Percentiles rank a stretch among this genome's conserved stretches.
These are phyloP conservation scores for Panthera uncia DNA, from an alignment of 2,113 vertebrate genomes.

Conservation along the genomic window DNA sequence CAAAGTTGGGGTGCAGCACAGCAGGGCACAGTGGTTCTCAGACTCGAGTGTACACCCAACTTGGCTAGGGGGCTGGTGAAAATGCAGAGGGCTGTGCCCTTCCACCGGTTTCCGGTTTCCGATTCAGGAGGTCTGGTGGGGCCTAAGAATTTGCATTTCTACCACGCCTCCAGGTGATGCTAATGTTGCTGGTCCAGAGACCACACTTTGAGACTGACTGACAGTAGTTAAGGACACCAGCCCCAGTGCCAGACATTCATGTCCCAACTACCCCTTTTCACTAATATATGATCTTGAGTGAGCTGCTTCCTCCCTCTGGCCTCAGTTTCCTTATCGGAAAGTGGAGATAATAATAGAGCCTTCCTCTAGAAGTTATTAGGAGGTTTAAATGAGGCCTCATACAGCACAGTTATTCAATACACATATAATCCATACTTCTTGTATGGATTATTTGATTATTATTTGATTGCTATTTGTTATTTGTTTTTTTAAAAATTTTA, in stretches of 20 bases:
- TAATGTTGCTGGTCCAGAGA: neutral
- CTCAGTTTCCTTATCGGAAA: neutral
- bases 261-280: neutral
- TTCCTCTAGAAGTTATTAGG: neutral
- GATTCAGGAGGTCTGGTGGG: neutral
- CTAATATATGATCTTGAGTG: neutral
- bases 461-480: neutral
- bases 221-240: neutral
- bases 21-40: neutral
- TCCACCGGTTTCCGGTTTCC: neutral
- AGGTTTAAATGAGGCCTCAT: neutral
- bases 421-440: neutral
- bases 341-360: neutral
- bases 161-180: neutral
- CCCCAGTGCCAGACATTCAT: neutral
- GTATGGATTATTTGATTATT: neutral
- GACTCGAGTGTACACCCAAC: fast-evolving
- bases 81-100: neutral
- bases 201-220: neutral
- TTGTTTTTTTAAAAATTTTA: neutral
- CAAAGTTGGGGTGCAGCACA: neutral
- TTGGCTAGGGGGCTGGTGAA: neutral
- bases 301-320: neutral
- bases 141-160: neutral
- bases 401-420: neutral